Evolutionary conservation across 2,113 vertebrate genomes (phyloP).

Genomic region (Pelecanus crispus): DNA sequence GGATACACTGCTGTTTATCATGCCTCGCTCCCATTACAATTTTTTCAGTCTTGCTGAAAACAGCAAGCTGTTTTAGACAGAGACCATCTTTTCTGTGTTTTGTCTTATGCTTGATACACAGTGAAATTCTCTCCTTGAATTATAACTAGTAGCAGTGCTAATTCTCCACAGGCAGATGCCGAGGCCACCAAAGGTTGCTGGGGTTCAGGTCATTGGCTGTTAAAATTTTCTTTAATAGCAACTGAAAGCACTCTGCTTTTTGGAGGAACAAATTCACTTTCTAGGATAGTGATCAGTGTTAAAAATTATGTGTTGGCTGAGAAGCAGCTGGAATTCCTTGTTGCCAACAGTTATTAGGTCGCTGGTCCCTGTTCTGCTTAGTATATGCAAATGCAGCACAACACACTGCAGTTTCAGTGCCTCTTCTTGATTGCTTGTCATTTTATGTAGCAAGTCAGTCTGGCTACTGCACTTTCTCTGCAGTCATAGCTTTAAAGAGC

Average conservation of each 20-base stretch:
- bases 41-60: background rate
- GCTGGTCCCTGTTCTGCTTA: background rate
- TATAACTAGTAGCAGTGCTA: background rate
- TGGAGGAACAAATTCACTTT: background rate
- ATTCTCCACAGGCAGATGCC: background rate
- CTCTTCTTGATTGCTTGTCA: background rate
- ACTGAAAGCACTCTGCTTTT: background rate
- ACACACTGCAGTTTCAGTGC: background rate
- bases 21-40: background rate
- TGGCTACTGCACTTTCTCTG: background rate
- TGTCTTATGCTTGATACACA: background rate
- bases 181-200: background rate
- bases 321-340: background rate
- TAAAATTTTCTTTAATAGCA: background rate
- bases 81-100: background rate
- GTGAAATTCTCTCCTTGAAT: background rate
- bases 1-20: background rate
- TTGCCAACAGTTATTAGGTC: background rate
- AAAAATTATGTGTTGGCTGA: background rate
- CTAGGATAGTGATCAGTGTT: background rate
- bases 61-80: background rate
- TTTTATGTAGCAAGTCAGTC: background rate
- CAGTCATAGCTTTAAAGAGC: background rate
- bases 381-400: background rate
- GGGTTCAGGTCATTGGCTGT: background rate